Percentiles rank a stretch among this genome's conserved stretches.
These are phyloP conservation scores for Pomacea canaliculata DNA, from an alignment of 2,888 invertebrate genomes.

Conservation along the genomic window DNA sequence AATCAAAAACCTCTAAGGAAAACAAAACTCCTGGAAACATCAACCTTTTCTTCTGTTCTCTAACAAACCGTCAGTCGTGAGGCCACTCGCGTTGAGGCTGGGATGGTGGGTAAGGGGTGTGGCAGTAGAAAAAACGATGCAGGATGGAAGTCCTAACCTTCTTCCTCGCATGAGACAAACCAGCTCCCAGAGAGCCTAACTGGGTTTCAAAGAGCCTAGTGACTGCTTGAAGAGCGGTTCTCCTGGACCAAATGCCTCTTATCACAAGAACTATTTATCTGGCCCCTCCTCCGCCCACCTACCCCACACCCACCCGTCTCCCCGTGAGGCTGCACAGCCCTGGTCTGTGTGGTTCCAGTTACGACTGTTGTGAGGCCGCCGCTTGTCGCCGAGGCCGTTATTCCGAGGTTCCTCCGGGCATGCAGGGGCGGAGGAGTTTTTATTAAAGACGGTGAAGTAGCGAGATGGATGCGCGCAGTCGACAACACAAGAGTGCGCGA, in stretches of 20 bases:
- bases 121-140: too few species aligned
- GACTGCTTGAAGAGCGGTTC: neutral
- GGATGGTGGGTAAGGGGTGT: too few species aligned
- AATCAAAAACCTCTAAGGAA: too few species aligned
- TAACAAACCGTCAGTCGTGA: too few species aligned
- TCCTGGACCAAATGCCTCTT: neutral
- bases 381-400: neutral
- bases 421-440: neutral
- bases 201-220: constrained; percentile 1
- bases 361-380: neutral
- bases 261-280: neutral
- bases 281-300: neutral
- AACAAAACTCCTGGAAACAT: too few species aligned
- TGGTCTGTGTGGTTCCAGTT: neutral
- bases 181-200: neutral
- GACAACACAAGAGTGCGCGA: neutral
- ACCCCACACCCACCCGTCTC: too few species aligned
- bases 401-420: neutral
- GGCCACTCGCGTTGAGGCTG: too few species aligned
- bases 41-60: too few species aligned
- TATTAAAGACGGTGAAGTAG: neutral
- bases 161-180: neutral
- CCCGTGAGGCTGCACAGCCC: neutral
- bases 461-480: neutral
- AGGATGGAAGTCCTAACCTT: too few species aligned